Conservation (phyloP, 2,797 vertebrate genomes). For the Novumbra hubbsi region DNA sequence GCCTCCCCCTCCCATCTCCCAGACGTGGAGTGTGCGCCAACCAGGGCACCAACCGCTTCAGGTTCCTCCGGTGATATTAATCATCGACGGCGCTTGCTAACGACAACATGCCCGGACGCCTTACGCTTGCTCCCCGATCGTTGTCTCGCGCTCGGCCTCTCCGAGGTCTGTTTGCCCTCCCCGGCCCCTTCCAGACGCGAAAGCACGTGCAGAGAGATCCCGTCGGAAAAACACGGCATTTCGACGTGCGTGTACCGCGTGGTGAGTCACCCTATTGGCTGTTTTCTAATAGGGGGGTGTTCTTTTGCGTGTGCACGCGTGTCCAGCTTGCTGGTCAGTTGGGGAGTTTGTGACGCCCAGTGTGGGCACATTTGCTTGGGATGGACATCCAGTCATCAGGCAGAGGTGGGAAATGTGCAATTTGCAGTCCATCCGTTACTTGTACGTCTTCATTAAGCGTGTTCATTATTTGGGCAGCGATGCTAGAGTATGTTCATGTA, state of each 20-base stretch:
- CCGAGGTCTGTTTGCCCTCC: slow-evolving; percentile 32
- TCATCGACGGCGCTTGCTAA: slow-evolving; percentile 57
- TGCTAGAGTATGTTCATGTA: background rate
- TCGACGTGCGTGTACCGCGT: background rate
- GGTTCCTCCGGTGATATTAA: slow-evolving; percentile 60
- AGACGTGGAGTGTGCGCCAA: slow-evolving; percentile 39
- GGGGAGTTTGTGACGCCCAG: background rate
- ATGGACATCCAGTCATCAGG: background rate
- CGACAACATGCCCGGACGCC: slow-evolving; percentile 42
- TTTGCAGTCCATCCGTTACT: background rate
- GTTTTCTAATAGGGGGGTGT: background rate
- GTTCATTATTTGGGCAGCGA: background rate
- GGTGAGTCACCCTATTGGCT: background rate
- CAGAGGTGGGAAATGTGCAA: background rate
- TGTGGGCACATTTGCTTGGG: background rate
- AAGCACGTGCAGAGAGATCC: background rate
- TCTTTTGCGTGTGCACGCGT: background rate
- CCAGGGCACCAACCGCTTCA: slow-evolving; percentile 51
- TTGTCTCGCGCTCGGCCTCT: slow-evolving; percentile 25
- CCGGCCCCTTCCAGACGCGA: background rate
- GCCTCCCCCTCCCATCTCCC: slow-evolving; percentile 27
- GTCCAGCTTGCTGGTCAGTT: background rate
- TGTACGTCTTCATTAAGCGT: background rate
- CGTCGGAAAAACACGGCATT: background rate
- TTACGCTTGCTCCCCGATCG: slow-evolving; percentile 10